These are phyloP conservation scores for Aleadryas rufinucha DNA, from an alignment of 2,113 vertebrate species.

Conservation along the genomic window DNA sequence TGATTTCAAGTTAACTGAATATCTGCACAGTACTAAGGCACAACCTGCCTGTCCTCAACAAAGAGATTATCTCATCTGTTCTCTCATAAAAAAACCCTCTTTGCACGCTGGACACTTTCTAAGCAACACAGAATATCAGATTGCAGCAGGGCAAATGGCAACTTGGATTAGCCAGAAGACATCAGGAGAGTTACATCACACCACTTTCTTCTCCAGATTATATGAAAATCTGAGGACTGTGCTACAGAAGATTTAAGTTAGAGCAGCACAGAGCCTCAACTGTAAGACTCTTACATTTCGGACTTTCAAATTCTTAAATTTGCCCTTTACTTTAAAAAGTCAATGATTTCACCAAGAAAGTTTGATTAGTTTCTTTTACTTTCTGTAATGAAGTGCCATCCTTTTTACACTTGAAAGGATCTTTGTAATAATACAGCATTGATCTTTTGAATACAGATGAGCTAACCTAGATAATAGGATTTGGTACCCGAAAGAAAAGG, in stretches of 20 bases:
- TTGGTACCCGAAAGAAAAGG: slow-evolving; percentile 58
- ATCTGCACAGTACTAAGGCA: neutral
- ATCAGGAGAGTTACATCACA: neutral
- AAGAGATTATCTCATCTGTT: neutral
- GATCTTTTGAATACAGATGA: slow-evolving; percentile 89
- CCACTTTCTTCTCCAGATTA: slow-evolving; percentile 41
- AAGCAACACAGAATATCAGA: neutral
- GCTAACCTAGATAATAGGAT: slow-evolving; percentile 85
- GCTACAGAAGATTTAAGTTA: slow-evolving; percentile 24
- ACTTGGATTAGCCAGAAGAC: neutral
- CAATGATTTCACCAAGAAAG: slow-evolving; percentile 85
- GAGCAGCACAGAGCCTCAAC: slow-evolving; percentile 52
- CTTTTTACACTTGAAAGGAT: slow-evolving; percentile 89
- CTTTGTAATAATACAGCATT: slow-evolving; percentile 88
- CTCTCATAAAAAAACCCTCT: neutral
- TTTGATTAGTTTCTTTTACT: slow-evolving; percentile 89
- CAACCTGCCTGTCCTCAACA: neutral
- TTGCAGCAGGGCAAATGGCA: neutral
- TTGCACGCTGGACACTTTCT: neutral
- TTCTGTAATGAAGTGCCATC: slow-evolving; percentile 87
- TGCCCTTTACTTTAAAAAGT: slow-evolving; percentile 87
- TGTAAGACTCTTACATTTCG: slow-evolving; percentile 63
- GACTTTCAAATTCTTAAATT: slow-evolving; percentile 82
- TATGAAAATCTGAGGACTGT: slow-evolving; percentile 11
- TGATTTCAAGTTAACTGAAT: neutral